A percentile compares a stretch with the other conserved stretches of the same genome.
Conservation (phyloP, 2,797 vertebrate genomes). For the Pangasius macronema region DNA sequence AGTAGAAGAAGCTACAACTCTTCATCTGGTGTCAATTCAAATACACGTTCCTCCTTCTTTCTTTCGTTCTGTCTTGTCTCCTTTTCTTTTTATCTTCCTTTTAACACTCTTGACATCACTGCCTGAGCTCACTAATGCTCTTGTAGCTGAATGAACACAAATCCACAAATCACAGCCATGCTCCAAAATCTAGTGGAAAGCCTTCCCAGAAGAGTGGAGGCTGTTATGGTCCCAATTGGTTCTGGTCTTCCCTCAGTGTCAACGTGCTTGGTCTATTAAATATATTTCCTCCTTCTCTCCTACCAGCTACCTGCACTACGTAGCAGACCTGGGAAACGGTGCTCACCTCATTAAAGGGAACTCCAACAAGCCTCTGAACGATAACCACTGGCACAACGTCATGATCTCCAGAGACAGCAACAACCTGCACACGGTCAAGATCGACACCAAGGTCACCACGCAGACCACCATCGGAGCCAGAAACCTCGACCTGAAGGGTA, state of each 20-base stretch:
- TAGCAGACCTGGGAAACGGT: conserved; percentile 96
- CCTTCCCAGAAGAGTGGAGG: too few relatives aligned
- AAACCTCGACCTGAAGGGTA: conserved; percentile 97
- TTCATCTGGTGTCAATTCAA: background rate
- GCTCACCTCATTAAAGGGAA: conserved; percentile 98
- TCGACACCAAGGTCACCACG: conserved; percentile 97
- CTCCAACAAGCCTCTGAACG: conserved; percentile 95
- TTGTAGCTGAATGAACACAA: too few relatives aligned
- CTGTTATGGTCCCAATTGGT: too few relatives aligned
- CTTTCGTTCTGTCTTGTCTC: background rate
- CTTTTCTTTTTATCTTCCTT: background rate
- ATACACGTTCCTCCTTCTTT: background rate
- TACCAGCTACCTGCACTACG: conserved; percentile 93
- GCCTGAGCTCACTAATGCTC: too few relatives aligned
- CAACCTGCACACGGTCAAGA: conserved; percentile 97
- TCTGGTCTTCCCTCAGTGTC: too few relatives aligned
- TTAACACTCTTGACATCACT: background rate
- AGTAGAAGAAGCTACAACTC: background rate
- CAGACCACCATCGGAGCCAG: conserved; percentile 96
- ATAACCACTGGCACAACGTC: conserved; percentile 99
- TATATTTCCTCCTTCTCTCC: conserved; percentile 3
- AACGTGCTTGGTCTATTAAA: background rate
- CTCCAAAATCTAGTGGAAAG: too few relatives aligned
- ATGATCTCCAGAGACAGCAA: conserved; percentile 96
- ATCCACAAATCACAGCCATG: too few relatives aligned